phyloP scores from a whole-genome alignment of 2,113 vertebrate species.

The Caranx ignobilis region DNA sequence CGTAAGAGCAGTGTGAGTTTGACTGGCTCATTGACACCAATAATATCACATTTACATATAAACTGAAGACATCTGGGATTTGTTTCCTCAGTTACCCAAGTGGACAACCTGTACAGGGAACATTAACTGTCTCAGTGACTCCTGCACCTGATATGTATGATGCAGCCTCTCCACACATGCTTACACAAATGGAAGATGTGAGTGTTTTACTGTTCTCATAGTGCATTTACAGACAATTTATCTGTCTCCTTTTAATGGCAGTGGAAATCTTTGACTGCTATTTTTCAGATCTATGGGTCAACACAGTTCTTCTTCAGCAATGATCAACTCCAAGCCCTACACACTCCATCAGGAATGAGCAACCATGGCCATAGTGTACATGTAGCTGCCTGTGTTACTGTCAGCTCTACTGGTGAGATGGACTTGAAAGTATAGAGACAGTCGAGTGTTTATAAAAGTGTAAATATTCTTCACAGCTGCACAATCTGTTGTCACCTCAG shows the following conservation, averaged over 20 bases:
- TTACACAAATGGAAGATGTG: slow-evolving; percentile 86
- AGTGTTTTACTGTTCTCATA: not conserved
- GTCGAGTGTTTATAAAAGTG: not conserved
- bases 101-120: slow-evolving; percentile 88
- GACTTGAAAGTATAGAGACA: not conserved
- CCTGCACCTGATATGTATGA: slow-evolving; percentile 71
- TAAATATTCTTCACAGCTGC: not conserved
- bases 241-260: not conserved
- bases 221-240: not conserved
- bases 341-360: not conserved
- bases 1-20: slow-evolving; percentile 77
- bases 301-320: slow-evolving; percentile 83
- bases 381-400: slow-evolving; percentile 83
- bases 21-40: not conserved
- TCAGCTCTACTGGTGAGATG: slow-evolving; percentile 84
- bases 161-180: slow-evolving; percentile 72
- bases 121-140: slow-evolving; percentile 67
- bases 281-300: slow-evolving; percentile 88
- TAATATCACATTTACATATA: not conserved
- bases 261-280: not conserved
- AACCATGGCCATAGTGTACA: slow-evolving; percentile 35
- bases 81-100: slow-evolving; percentile 78
- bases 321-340: slow-evolving; percentile 66
- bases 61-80: not conserved
- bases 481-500: slow-evolving; percentile 61